These are phyloP conservation scores for Aeoliscus strigatus DNA, from an alignment of 2,797 vertebrate genomes.

Conservation along the genomic window DNA sequence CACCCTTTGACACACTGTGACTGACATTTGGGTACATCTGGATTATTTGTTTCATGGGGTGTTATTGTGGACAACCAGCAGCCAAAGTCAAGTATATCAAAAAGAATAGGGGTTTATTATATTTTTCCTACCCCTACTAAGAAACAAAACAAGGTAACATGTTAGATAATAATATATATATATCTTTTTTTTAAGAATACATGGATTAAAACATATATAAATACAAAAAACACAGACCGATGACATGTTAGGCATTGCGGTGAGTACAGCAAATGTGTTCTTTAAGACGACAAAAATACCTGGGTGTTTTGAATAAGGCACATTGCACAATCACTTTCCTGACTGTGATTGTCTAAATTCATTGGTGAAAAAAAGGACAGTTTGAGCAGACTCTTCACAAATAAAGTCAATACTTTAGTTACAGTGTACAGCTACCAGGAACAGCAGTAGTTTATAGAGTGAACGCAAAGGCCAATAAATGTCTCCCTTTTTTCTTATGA, in stretches of 20 bases:
- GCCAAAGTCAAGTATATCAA: conserved; percentile 42
- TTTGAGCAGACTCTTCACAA: conserved; percentile 32
- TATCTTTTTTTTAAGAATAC: conserved; percentile 57
- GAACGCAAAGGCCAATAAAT: conserved; percentile 29
- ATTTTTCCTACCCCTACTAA: conserved; percentile 56
- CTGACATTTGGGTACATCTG: too few species aligned
- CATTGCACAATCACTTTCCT: conserved; percentile 22
- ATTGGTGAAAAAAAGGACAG: conserved; percentile 30
- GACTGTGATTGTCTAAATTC: conserved; percentile 16
- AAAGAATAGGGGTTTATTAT: conserved; percentile 73
- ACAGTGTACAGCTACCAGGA: conserved; percentile 55
- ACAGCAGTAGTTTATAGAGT: conserved; percentile 28
- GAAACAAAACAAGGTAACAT: conserved; percentile 59
- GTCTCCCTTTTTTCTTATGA: conserved; percentile 68
- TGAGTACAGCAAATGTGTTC: conserved; percentile 46
- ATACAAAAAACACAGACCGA: conserved; percentile 63
- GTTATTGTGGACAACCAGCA: conserved; percentile 19
- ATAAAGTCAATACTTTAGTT: conserved; percentile 45
- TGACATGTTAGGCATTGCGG: conserved; percentile 59
- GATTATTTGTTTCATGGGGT: too few species aligned
- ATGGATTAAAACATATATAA: conserved; percentile 73
- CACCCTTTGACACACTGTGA: too few species aligned
- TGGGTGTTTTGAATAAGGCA: conserved; percentile 54
- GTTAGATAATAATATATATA: conserved; percentile 66
- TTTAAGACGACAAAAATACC: conserved; percentile 23